phyloP scores from a whole-genome alignment of 2,113 vertebrate genomes.

The Peromyscus californicus region DNA sequence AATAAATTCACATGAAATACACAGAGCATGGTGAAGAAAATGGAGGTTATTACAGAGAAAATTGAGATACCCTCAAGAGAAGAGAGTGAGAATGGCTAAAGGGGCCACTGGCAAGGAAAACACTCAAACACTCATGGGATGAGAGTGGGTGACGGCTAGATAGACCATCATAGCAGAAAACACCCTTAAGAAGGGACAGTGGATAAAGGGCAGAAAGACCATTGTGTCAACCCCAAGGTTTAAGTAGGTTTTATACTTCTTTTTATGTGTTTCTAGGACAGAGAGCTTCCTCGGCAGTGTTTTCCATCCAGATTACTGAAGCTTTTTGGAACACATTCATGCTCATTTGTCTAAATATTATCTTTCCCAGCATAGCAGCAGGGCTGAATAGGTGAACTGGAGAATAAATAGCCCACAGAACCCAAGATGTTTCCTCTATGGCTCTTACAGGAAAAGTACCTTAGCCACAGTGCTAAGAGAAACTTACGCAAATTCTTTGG shows the following conservation, averaged over 20 bases:
- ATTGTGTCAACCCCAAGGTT: not conserved
- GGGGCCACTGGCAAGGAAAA: too few relatives aligned
- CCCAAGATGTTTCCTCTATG: not conserved
- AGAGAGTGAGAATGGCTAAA: too few relatives aligned
- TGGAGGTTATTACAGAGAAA: not conserved
- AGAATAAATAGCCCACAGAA: not conserved
- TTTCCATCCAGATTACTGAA: not conserved
- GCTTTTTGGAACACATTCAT: constrained; percentile 8
- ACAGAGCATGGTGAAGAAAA: not conserved
- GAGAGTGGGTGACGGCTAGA: not conserved
- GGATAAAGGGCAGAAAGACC: not conserved
- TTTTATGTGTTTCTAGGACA: not conserved
- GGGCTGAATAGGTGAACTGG: not conserved
- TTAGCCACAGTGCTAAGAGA: not conserved
- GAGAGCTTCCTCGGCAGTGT: too few relatives aligned
- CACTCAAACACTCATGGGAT: not conserved
- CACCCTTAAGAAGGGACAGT: not conserved
- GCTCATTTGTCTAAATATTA: not conserved
- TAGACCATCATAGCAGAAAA: not conserved
- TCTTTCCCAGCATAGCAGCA: not conserved
- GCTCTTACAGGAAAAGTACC: constrained; percentile 5
- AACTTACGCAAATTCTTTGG: not conserved
- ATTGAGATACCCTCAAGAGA: not conserved
- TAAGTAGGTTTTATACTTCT: not conserved
- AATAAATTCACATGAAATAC: not conserved